A percentile compares a stretch with the other conserved stretches of the same genome.
Conservation (phyloP, 2,888 invertebrate genomes). For the Sepiola atlantica region DNA sequence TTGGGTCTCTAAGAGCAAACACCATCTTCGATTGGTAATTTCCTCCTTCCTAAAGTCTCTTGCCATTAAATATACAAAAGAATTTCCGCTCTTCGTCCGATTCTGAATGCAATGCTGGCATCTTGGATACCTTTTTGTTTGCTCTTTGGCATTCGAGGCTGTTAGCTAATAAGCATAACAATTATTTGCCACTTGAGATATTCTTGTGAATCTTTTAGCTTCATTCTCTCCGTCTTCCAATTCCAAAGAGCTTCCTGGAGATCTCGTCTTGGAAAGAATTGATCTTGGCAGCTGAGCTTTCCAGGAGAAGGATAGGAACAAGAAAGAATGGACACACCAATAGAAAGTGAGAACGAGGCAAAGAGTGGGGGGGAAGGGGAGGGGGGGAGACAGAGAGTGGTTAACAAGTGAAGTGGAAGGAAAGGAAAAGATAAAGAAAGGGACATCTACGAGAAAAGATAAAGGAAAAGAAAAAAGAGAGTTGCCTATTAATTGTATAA, state of each 20-base stretch:
- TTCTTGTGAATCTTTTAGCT: slow-evolving; percentile 16
- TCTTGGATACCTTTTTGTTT: neutral
- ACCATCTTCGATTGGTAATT: neutral
- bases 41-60: neutral
- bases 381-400: neutral
- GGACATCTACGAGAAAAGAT: too few species aligned
- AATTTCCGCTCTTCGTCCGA: neutral
- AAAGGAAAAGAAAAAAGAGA: too few species aligned
- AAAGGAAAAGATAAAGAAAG: too few species aligned
- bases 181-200: slow-evolving; percentile 32
- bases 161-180: neutral
- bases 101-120: neutral
- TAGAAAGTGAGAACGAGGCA: neutral
- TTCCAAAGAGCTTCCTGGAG: slow-evolving; percentile 19
- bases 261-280: neutral
- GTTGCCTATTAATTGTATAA: too few species aligned
- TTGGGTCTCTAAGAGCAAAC: neutral
- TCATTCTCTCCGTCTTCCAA: neutral
- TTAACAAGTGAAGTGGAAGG: too few species aligned
- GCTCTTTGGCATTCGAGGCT: neutral
- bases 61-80: neutral
- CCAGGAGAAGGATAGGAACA: neutral
- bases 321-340: neutral
- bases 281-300: slow-evolving; percentile 1
- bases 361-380: neutral